Percentiles rank a stretch among this genome's conserved stretches.
phyloP scores from a whole-genome alignment of 2,888 invertebrate species.

The Apomyelois bistriatella region DNA sequence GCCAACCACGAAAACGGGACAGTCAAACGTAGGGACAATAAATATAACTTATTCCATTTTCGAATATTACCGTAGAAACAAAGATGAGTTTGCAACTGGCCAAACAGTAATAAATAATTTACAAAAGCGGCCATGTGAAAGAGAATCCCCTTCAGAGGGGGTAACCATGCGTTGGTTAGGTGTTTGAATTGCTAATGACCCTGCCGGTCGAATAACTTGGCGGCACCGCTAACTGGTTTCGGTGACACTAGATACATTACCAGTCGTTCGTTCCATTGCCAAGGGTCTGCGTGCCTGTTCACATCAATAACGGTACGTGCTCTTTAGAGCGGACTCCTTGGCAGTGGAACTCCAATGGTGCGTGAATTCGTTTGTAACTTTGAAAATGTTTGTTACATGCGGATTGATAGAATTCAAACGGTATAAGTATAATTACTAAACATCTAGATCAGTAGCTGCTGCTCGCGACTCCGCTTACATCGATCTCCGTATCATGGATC shows the following conservation, averaged over 20 bases:
- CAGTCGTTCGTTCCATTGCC: constrained; percentile 34
- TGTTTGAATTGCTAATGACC: constrained; percentile 76
- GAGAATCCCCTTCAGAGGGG: constrained; percentile 54
- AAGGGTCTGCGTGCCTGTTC: constrained; percentile 14
- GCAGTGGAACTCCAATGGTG: neutral
- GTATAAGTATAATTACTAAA: too few relatives aligned
- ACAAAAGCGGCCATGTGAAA: constrained; percentile 72
- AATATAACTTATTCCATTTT: constrained; percentile 48
- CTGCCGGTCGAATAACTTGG: constrained; percentile 61
- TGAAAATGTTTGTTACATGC: constrained; percentile 16
- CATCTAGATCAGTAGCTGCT: too few relatives aligned
- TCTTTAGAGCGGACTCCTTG: constrained; percentile 4
- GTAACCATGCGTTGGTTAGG: constrained; percentile 60
- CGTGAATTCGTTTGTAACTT: constrained; percentile 15
- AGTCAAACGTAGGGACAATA: constrained; percentile 16
- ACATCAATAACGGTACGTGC: constrained; percentile 18
- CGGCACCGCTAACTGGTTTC: constrained; percentile 51
- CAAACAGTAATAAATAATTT: constrained; percentile 74
- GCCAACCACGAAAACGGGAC: constrained; percentile 21
- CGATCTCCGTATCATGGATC: too few relatives aligned
- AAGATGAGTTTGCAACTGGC: constrained; percentile 59
- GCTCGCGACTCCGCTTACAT: too few relatives aligned
- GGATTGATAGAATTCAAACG: constrained; percentile 18
- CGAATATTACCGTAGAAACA: constrained; percentile 53
- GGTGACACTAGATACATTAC: constrained; percentile 47